phyloP scores from a whole-genome alignment of 2,797 vertebrate genomes.

The Manis javanica region DNA sequence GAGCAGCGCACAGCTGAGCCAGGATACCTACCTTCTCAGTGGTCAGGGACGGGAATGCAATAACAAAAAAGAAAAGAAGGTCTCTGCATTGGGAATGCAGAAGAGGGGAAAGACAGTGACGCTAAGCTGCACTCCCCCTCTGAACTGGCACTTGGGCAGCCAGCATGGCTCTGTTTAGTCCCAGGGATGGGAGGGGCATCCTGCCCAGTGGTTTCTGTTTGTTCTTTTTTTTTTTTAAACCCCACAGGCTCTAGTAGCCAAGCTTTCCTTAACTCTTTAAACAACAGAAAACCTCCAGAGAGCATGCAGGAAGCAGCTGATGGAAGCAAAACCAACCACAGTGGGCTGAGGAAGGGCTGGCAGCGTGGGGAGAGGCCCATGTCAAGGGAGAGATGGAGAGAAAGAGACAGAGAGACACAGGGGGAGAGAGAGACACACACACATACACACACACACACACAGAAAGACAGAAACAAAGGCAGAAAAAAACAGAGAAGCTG shows the following conservation, averaged over 20 bases:
- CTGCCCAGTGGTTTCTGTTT: conserved; percentile 20
- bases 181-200: not conserved
- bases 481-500: conserved; percentile 40
- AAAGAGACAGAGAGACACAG: not conserved
- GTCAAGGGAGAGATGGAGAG: conserved; percentile 49
- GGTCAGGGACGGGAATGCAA: conserved; percentile 99
- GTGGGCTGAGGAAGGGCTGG: conserved; percentile 49
- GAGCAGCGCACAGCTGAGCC: conserved; percentile 87
- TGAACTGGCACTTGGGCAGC: not conserved
- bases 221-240: conserved; percentile 18
- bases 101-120: conserved; percentile 98
- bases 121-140: conserved; percentile 77
- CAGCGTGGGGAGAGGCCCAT: conserved; percentile 37
- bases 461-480: not conserved
- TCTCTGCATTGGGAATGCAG: conserved; percentile 96
- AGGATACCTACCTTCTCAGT: conserved; percentile 99
- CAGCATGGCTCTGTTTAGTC: not conserved
- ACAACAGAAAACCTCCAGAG: conserved; percentile 80
- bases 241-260: conserved; percentile 43
- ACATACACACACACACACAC: conserved; percentile 2
- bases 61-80: conserved; percentile 97
- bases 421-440: conserved; percentile 59
- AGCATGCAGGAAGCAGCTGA: conserved; percentile 87
- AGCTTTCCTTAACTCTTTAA: conserved; percentile 67
- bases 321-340: conserved; percentile 82